Conservation (phyloP, 2,888 invertebrate genomes). For the Bimastos eiseni region DNA sequence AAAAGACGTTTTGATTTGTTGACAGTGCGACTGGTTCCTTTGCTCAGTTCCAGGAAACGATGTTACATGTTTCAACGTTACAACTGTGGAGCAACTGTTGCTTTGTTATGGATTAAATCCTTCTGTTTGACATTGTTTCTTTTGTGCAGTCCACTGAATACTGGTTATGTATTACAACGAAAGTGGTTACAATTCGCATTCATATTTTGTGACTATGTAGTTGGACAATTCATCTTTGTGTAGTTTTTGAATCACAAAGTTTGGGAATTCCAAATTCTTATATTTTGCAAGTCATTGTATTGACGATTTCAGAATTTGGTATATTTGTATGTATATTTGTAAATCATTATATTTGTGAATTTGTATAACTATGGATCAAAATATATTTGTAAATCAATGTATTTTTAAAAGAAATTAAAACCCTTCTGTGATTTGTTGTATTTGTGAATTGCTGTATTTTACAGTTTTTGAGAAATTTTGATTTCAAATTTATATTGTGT, state of each 20-base stretch:
- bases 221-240: background rate
- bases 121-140: background rate
- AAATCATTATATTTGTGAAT: background rate
- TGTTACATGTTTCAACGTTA: background rate
- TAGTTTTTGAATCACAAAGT: background rate
- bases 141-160: background rate
- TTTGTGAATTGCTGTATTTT: background rate
- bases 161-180: background rate
- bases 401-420: background rate
- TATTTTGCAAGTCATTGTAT: background rate
- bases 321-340: background rate
- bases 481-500: background rate
- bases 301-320: background rate
- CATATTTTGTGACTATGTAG: background rate
- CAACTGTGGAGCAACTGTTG: background rate
- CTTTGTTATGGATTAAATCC: background rate
- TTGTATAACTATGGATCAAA: constrained; percentile 13
- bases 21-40: background rate
- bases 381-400: background rate
- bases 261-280: background rate
- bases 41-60: background rate
- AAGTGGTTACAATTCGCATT: background rate
- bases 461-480: background rate
- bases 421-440: background rate
- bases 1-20: background rate